These are phyloP conservation scores for Lutraria rhynchaena DNA, from an alignment of 1,140 invertebrate species.

Conservation along the genomic window DNA sequence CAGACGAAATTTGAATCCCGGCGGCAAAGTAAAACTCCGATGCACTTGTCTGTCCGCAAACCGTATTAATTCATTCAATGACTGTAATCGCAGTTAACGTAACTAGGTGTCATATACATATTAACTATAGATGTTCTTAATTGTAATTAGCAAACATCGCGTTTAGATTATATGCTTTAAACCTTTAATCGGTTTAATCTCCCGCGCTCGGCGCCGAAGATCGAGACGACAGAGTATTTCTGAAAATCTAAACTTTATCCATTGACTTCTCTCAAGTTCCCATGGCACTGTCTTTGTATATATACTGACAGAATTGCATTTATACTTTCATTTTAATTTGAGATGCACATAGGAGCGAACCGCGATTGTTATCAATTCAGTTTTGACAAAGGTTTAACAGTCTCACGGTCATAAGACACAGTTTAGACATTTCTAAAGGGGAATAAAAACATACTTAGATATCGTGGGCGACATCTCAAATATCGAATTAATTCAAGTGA, in stretches of 20 bases:
- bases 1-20: background rate
- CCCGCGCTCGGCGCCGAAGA: background rate
- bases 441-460: constrained; percentile 39
- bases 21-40: background rate
- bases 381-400: constrained; percentile 26
- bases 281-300: no score
- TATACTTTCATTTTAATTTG: no score
- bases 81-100: constrained; percentile 23
- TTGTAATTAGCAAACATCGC: constrained; percentile 24
- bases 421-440: constrained; percentile 11
- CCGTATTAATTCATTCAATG: background rate
- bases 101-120: constrained; percentile 32
- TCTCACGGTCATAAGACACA: constrained; percentile 26
- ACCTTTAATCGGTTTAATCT: constrained; percentile 18
- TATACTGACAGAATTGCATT: no score
- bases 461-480: constrained; percentile 39
- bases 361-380: constrained; percentile 1
- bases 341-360: background rate
- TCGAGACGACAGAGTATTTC: constrained; percentile 2
- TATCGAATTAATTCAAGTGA: constrained; percentile 43
- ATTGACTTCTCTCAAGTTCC: no score
- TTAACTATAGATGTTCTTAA: constrained; percentile 7
- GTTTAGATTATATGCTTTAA: constrained; percentile 21
- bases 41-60: background rate
- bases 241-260: no score